A percentile compares a stretch with the other conserved stretches of the same genome.
These are phyloP conservation scores for Cybosia mesomella DNA, from an alignment of 2,888 invertebrate species.

Conservation along the genomic window DNA sequence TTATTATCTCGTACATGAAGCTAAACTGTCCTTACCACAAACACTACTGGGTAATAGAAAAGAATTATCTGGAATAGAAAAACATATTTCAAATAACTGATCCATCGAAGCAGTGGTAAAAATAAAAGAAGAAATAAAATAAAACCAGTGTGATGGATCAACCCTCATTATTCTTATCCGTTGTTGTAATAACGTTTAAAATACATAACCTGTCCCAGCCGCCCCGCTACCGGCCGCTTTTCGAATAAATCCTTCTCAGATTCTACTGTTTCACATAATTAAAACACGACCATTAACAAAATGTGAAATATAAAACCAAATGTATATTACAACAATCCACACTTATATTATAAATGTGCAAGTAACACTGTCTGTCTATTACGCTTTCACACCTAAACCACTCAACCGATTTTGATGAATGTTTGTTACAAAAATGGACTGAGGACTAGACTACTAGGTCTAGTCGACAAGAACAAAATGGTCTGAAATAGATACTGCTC, in stretches of 20 bases:
- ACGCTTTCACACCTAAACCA: no score
- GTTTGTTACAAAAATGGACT: no score
- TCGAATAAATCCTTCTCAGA: neutral
- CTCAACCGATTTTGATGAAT: no score
- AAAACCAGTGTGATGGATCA: neutral
- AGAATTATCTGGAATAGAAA: neutral
- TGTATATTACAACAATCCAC: neutral
- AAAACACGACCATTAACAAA: neutral
- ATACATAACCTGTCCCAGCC: neutral
- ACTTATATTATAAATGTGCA: no score
- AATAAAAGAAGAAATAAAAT: neutral
- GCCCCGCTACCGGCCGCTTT: neutral
- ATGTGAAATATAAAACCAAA: neutral
- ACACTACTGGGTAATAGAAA: neutral
- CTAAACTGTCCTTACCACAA: neutral
- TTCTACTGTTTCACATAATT: neutral
- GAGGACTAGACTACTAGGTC: no score
- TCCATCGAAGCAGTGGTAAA: neutral
- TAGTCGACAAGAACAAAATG: no score
- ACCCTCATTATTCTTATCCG: neutral
- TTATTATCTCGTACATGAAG: neutral
- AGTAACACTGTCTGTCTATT: no score
- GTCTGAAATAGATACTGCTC: no score
- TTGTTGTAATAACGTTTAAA: neutral
- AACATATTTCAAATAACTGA: neutral